Evolutionary conservation across 2,113 vertebrate species (phyloP).

Genomic region (Phrynocephalus versicolor): DNA sequence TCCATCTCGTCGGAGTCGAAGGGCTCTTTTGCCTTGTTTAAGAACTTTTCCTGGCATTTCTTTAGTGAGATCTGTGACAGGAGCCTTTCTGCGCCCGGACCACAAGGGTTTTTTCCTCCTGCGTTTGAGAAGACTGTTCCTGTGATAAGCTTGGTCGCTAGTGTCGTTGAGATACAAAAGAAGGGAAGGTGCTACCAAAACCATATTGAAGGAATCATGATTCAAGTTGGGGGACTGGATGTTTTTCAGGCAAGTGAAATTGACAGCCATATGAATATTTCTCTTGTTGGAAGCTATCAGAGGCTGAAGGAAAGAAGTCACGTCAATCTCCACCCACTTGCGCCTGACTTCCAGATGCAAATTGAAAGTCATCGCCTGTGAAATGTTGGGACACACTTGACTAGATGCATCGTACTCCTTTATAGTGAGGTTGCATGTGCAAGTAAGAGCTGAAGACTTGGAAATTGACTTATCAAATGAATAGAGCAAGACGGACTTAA

Average conservation of each 20-base stretch:
- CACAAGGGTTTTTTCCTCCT: not conserved
- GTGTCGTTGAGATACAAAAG: conserved; percentile 91
- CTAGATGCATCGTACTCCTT: conserved; percentile 61
- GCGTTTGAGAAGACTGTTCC: conserved; percentile 42
- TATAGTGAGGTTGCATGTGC: conserved; percentile 77
- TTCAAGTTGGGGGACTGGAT: conserved; percentile 24
- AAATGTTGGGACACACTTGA: conserved; percentile 64
- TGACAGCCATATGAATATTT: conserved; percentile 80
- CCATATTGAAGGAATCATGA: conserved; percentile 37
- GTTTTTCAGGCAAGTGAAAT: conserved; percentile 79
- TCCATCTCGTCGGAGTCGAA: conserved; percentile 74
- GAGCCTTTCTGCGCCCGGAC: conserved; percentile 21
- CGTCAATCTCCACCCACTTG: conserved; percentile 87
- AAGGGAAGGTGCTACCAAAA: conserved; percentile 81
- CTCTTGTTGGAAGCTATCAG: conserved; percentile 77
- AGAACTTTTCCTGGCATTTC: not conserved
- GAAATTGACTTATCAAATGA: conserved; percentile 73
- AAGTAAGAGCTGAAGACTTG: conserved; percentile 59
- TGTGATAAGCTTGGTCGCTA: conserved; percentile 79
- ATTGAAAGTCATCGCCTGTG: conserved; percentile 72
- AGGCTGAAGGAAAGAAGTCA: conserved; percentile 85
- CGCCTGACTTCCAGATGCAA: conserved; percentile 65
- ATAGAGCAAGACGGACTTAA: conserved; percentile 90
- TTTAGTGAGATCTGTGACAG: fast-evolving
- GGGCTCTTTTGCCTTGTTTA: conserved; percentile 29